Percentiles rank a stretch among this genome's conserved stretches.
Evolutionary conservation across 2,113 vertebrate species (phyloP).

Genomic region (Pagrus major): DNA sequence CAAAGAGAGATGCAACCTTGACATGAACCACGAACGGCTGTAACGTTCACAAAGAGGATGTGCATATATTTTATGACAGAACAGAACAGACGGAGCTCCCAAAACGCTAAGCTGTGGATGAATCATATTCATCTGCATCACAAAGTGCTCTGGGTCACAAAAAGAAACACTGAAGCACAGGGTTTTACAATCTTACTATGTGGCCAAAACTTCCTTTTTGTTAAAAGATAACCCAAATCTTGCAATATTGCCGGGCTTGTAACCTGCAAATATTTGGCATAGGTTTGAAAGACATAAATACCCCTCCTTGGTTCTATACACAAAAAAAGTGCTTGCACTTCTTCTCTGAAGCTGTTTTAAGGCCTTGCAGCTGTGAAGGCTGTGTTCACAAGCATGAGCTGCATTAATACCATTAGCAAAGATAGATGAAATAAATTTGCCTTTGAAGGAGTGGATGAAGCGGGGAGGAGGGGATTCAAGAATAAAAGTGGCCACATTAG

Average conservation of each 20-base stretch:
- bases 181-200: slow-evolving; percentile 24
- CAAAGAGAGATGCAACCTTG: slow-evolving; percentile 55
- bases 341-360: slow-evolving; percentile 56
- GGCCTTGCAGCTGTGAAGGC: slow-evolving; percentile 57
- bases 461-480: slow-evolving; percentile 25
- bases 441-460: slow-evolving; percentile 63
- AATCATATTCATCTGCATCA: slow-evolving; percentile 48
- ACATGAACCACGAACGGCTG: slow-evolving; percentile 55
- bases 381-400: slow-evolving; percentile 53
- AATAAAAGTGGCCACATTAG: slow-evolving; percentile 69
- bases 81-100: slow-evolving; percentile 22
- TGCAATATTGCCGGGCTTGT: slow-evolving; percentile 38
- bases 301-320: slow-evolving; percentile 9
- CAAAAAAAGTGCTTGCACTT: slow-evolving; percentile 18
- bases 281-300: slow-evolving; percentile 41
- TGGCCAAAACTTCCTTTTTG: slow-evolving; percentile 51
- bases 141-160: slow-evolving; percentile 45
- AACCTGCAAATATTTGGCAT: slow-evolving; percentile 58
- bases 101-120: slow-evolving; percentile 18
- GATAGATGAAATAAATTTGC: slow-evolving; percentile 56
- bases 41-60: slow-evolving; percentile 56
- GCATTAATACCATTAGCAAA: slow-evolving; percentile 64
- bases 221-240: slow-evolving; percentile 41
- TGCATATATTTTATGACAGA: slow-evolving; percentile 35
- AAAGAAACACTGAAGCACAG: neutral